Evolutionary conservation across 1,140 invertebrate genomes (phyloP).

Genomic region (Euwallacea similis): DNA sequence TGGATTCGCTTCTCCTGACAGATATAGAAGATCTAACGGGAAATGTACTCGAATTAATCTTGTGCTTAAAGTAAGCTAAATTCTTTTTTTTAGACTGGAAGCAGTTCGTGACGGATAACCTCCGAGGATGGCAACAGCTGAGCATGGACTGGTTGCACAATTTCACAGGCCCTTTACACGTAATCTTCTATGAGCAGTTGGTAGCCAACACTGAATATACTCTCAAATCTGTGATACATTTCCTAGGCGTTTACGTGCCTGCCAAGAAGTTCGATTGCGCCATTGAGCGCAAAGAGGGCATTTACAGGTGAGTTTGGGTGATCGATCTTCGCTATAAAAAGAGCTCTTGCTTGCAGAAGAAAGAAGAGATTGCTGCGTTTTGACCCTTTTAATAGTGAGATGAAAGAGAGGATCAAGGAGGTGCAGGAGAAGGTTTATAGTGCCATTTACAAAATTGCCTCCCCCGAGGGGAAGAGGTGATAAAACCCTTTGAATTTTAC

Average conservation of each 20-base stretch:
- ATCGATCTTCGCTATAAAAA: slow-evolving; percentile 54
- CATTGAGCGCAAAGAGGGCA: slow-evolving; percentile 66
- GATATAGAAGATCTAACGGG: slow-evolving; percentile 63
- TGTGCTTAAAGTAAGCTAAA: background rate
- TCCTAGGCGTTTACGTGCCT: slow-evolving; percentile 60
- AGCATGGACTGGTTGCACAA: slow-evolving; percentile 70
- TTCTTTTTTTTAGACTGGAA: slow-evolving; percentile 65
- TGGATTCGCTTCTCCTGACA: slow-evolving; percentile 67
- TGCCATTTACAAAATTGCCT: slow-evolving; percentile 51
- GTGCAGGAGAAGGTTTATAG: slow-evolving; percentile 57
- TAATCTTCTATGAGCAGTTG: slow-evolving; percentile 73
- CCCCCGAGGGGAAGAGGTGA: slow-evolving; percentile 40
- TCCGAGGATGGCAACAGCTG: slow-evolving; percentile 67
- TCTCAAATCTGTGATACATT: slow-evolving; percentile 62
- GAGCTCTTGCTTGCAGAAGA: slow-evolving; percentile 51
- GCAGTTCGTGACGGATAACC: slow-evolving; percentile 68
- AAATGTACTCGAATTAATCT: slow-evolving; percentile 55
- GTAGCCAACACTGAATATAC: slow-evolving; percentile 64
- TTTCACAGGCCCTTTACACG: slow-evolving; percentile 68
- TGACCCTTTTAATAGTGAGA: slow-evolving; percentile 66
- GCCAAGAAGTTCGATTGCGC: slow-evolving; percentile 62
- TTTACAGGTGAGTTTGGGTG: slow-evolving; percentile 61
- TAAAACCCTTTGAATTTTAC: background rate
- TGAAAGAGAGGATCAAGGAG: slow-evolving; percentile 59
- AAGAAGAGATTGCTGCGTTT: slow-evolving; percentile 66